These are phyloP conservation scores for Cheilosia variabilis DNA, from an alignment of 2,888 invertebrate genomes.

Conservation along the genomic window DNA sequence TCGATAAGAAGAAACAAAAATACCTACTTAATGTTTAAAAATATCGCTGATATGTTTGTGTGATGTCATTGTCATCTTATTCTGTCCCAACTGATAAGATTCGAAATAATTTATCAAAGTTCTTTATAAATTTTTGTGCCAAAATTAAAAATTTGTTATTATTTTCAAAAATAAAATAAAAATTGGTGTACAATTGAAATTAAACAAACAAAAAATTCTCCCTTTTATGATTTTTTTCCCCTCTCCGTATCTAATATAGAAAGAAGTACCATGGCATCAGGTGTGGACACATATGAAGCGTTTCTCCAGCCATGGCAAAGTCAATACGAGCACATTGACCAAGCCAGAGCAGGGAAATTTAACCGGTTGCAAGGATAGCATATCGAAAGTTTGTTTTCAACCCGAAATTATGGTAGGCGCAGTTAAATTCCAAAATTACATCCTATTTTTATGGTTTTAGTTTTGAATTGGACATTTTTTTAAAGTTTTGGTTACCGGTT, in stretches of 20 bases:
- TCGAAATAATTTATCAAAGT: not conserved
- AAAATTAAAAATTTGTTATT: constrained; percentile 11
- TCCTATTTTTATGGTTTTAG: not conserved
- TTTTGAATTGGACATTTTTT: constrained; percentile 40
- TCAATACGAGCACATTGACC: constrained; percentile 82
- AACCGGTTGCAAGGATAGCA: constrained; percentile 71
- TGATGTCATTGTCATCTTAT: constrained; percentile 37
- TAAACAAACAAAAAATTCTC: constrained; percentile 30
- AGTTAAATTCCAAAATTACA: constrained; percentile 20
- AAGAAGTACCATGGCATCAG: constrained; percentile 83
- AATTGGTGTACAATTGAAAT: constrained; percentile 52
- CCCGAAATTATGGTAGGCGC: constrained; percentile 72
- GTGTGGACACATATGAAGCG: constrained; percentile 83
- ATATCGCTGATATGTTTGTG: constrained; percentile 5
- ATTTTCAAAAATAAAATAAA: constrained; percentile 9
- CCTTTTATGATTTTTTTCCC: constrained; percentile 60
- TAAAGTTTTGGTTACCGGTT: constrained; percentile 38
- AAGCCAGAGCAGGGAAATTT: constrained; percentile 73
- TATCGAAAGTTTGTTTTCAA: constrained; percentile 73
- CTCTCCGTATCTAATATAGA: constrained; percentile 76
- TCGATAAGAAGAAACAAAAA: constrained; percentile 12
- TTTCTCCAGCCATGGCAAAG: constrained; percentile 82
- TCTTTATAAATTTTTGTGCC: not conserved
- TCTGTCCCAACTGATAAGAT: constrained; percentile 23
- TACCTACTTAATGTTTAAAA: constrained; percentile 2